Conservation (phyloP, 2,888 invertebrate genomes). For the Tillus elongatus region DNA sequence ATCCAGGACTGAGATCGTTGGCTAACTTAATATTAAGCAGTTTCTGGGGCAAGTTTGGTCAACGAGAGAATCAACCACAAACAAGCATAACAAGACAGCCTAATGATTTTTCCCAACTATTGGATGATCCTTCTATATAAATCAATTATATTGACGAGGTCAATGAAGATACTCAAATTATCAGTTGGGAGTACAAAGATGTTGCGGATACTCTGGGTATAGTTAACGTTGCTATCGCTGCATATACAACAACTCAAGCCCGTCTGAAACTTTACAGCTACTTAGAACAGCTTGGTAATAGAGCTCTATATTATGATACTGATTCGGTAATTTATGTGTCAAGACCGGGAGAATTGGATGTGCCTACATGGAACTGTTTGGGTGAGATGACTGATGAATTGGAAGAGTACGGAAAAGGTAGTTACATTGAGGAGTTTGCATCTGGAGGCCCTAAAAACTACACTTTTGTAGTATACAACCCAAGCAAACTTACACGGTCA, state of each 20-base stretch:
- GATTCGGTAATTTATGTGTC: conserved; percentile 31
- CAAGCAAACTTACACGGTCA: background rate
- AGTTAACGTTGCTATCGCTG: conserved; percentile 30
- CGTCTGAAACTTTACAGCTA: conserved; percentile 30
- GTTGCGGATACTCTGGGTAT: conserved; percentile 17
- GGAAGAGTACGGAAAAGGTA: conserved; percentile 25
- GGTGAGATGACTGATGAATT: conserved; percentile 37
- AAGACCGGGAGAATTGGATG: conserved; percentile 26
- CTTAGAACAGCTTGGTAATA: conserved; percentile 25
- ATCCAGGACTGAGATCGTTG: conserved; percentile 21
- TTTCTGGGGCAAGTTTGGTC: conserved; percentile 27
- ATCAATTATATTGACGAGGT: conserved; percentile 17
- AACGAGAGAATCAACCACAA: conserved; percentile 21
- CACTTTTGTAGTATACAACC: conserved; percentile 22
- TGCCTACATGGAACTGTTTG: conserved; percentile 28
- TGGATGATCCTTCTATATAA: conserved; percentile 18
- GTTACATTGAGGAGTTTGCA: conserved; percentile 30
- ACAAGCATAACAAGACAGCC: conserved; percentile 18
- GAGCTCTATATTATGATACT: conserved; percentile 34
- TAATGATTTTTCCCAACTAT: conserved; percentile 15
- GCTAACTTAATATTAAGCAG: conserved; percentile 25
- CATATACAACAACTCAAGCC: conserved; percentile 26
- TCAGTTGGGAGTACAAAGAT: conserved; percentile 13
- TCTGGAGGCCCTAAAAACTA: conserved; percentile 36
- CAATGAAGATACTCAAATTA: conserved; percentile 9